Base-by-base conservation (phyloP, 2,888 invertebrate genomes). In the Eulithis prunata region DNA sequence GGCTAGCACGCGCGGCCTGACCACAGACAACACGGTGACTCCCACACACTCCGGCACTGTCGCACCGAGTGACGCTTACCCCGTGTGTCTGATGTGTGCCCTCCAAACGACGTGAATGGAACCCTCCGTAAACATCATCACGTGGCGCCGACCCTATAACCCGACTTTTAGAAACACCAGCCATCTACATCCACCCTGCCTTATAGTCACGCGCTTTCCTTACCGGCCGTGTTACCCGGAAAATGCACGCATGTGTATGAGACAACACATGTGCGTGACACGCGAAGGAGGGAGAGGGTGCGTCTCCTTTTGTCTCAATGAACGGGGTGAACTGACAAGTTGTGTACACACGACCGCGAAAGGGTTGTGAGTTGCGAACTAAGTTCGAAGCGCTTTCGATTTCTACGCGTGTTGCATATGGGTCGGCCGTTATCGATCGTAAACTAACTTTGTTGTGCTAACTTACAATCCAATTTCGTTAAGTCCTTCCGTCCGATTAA, bases 351-450 rank as follows among this genome's bases (percentile, higher is more conserved):
- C 83, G 84, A 77, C 83, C 81, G 84, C 81, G 85, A 82, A 90
- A 89, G 92, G 92, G 91, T 90, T 91, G 88, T 78, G 80, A 87
- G 85, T 87, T 87, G 78, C 74, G 73, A 88, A 89, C 87, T 79
- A 87, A 86, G 82, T 86, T 86, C 81, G 69, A 69, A 78, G 76
- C 78, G 85, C 90, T 91, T 91, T 93, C 92, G 88, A 84, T 91
- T 90, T 91, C 90, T 74, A 87, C 81, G 83, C 87, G 86, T 83
- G 86, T 81, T 87, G 85, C 91, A 91, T 91, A 87, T 90, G 90
- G 88, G 88, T 84, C 86, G 85, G 75, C 70, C 69, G 71, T 73
- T 79, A 90, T 91, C 90, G 91, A 90, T 90, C 83, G 80, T 68
- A 73, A 82, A 82, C 79, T 84, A 79, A 82, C 77, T 85, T 86